phyloP scores from a whole-genome alignment of 2,888 invertebrate genomes.

The Chalcis sispes region DNA sequence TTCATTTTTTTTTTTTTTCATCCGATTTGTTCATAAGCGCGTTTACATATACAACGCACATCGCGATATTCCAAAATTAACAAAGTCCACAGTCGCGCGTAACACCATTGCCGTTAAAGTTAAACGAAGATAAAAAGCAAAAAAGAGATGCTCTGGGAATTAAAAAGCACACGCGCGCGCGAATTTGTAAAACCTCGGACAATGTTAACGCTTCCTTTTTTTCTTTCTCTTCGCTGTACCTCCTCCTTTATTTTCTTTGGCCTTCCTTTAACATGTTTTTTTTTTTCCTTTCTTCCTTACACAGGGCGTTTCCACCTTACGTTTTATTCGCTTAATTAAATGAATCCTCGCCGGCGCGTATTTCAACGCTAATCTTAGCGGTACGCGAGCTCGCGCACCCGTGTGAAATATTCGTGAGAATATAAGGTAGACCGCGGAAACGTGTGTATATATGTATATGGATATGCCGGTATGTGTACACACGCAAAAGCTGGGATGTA shows the following conservation, averaged over 20 bases:
- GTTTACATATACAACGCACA: too few species aligned
- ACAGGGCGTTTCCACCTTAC: neutral
- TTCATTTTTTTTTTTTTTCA: too few species aligned
- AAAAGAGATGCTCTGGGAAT: slow-evolving; percentile 4
- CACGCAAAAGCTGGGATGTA: too few species aligned
- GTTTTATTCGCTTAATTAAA: slow-evolving; percentile 51
- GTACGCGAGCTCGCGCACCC: slow-evolving; percentile 6
- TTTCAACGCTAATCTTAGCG: slow-evolving; percentile 33
- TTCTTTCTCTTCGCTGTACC: neutral
- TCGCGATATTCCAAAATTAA: too few species aligned
- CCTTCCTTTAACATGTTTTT: too few species aligned
- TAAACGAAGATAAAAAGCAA: neutral
- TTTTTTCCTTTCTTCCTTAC: neutral
- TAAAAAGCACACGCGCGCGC: neutral
- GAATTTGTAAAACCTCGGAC: slow-evolving; percentile 15
- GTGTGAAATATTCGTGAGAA: slow-evolving; percentile 50
- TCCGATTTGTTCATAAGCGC: too few species aligned
- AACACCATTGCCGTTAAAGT: neutral
- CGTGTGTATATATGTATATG: neutral
- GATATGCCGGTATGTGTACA: neutral
- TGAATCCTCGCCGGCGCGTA: slow-evolving; percentile 28
- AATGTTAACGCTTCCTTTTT: slow-evolving; percentile 41
- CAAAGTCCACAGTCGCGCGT: neutral
- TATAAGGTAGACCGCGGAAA: slow-evolving; percentile 3
- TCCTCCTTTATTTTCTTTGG: neutral